Percentiles rank a stretch among this genome's conserved stretches.
Conservation (phyloP, 2,113 vertebrate genomes). For the Collichthys lucidus region DNA sequence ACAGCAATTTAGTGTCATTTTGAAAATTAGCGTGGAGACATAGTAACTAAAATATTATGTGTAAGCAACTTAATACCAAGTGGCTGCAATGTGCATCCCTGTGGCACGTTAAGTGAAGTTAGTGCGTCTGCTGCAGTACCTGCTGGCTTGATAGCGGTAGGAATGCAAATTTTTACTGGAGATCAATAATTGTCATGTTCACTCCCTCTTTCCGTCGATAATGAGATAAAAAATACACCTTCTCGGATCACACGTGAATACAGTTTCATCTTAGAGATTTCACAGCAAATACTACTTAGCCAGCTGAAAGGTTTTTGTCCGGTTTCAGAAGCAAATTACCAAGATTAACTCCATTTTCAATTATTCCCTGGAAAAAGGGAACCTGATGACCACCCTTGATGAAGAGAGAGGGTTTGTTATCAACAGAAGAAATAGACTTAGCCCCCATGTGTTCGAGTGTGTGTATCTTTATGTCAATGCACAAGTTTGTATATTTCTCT, state of each 20-base stretch:
- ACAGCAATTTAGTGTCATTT: slow-evolving; percentile 24
- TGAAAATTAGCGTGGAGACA: background rate
- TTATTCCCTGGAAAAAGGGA: slow-evolving; percentile 37
- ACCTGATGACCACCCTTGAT: slow-evolving; percentile 44
- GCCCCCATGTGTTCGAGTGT: slow-evolving; percentile 3
- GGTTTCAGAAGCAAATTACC: slow-evolving; percentile 57
- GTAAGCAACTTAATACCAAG: background rate
- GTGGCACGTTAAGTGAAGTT: background rate
- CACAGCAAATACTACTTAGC: slow-evolving; percentile 37
- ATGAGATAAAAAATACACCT: slow-evolving; percentile 29
- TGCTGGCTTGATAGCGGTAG: background rate
- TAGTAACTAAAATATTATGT: background rate
- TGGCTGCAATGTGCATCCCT: background rate
- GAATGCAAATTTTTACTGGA: slow-evolving; percentile 1
- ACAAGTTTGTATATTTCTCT: background rate
- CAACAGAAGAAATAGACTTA: slow-evolving; percentile 33
- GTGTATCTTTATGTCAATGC: background rate
- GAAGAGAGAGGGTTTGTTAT: slow-evolving; percentile 16
- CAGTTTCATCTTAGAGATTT: slow-evolving; percentile 17
- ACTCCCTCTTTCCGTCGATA: slow-evolving; percentile 11
- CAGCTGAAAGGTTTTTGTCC: slow-evolving; percentile 47
- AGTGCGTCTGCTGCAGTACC: background rate
- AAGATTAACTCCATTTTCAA: slow-evolving; percentile 63
- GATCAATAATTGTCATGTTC: slow-evolving; percentile 9
- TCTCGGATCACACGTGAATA: slow-evolving; percentile 9